Conservation (phyloP, 2,888 invertebrate genomes). For the Mechanitis mazaeus region DNA sequence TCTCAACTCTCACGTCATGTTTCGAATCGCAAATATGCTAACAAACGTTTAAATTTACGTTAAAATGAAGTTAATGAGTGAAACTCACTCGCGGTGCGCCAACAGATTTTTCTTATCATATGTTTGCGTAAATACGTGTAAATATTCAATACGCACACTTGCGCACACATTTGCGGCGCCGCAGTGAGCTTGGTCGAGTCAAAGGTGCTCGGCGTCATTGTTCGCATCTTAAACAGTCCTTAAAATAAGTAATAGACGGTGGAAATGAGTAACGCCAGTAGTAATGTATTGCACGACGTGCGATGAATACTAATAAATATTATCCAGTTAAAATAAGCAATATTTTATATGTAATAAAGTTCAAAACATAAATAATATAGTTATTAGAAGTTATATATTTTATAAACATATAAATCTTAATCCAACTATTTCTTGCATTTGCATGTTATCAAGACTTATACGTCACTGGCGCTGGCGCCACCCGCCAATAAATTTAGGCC, state of each 20-base stretch:
- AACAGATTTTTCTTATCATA: constrained; percentile 40
- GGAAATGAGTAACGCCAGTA: constrained; percentile 10
- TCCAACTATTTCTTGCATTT: constrained; percentile 29
- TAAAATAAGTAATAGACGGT: constrained; percentile 13
- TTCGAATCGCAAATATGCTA: constrained; percentile 50
- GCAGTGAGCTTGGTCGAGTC: constrained; percentile 45
- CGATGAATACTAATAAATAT: neutral
- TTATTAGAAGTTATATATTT: neutral
- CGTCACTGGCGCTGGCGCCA: constrained; percentile 64
- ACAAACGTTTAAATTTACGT: constrained; percentile 65
- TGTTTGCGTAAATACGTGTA: constrained; percentile 50
- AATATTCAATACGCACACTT: constrained; percentile 54
- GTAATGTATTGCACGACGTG: constrained; percentile 30
- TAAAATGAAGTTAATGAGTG: constrained; percentile 61
- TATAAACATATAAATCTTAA: constrained; percentile 2
- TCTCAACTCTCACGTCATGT: constrained; percentile 52
- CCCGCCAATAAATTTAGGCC: constrained; percentile 72
- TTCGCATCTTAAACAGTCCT: constrained; percentile 32
- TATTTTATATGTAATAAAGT: too few species aligned
- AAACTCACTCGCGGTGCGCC: constrained; percentile 39
- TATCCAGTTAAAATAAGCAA: neutral
- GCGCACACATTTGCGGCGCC: constrained; percentile 40
- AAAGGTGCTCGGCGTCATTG: constrained; percentile 55
- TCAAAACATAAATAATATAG: neutral
- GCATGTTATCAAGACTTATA: constrained; percentile 43